Evolutionary conservation across 2,113 vertebrate genomes (phyloP), one percentile per base, ranked within the genome.

Genomic region (Hyperoodon ampullatus): DNA sequence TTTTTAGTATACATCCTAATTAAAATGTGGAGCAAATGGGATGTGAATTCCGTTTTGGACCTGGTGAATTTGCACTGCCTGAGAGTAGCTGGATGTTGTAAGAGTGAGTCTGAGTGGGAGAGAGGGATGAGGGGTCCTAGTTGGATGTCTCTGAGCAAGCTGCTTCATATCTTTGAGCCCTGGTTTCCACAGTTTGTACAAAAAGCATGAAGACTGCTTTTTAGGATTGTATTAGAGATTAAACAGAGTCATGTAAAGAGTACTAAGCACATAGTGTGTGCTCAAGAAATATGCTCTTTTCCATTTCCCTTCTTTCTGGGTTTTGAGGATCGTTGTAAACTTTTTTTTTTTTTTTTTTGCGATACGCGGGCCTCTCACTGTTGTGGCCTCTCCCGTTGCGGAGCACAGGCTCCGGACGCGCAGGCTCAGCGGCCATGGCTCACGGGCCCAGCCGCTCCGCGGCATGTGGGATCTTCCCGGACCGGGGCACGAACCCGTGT

Each of bases 241-340:
- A 82, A 88, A 74, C 30, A 28, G 74, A 50, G 83, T 75, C 18
- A 0, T 30, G 3, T 72, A 15, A 78, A 72, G 35, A 61, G n/a
- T 65, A 42, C 87, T 55, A 16, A 50, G 47, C 84, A 28, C 39
- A 24, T 30, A 66, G 3, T 65, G 28, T 33, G 6, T 61, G 44
- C 50, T 96, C 42, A 53, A 21, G 42, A n/a, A 50, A 23, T 70
- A 58, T 8, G 47, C 26, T 72, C 24, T 72, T 86, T 90, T 53
- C 30, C 3, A 30, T 47, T 78, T 85, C 24, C 3, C 8, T 33
- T 47, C 50, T n/a, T 4, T 86, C 71, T 24, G 65, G 66, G 42
- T 39, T 86, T 91, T 85, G 89, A 88, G 28, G 33, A 39, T 39
- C 58, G 28, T 84, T 35, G 72, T 53, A 33, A 86, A 72, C 33